Evolutionary conservation across 23 tunicate genomes (phyloP).

Genomic region (Phallusia fumigata): DNA sequence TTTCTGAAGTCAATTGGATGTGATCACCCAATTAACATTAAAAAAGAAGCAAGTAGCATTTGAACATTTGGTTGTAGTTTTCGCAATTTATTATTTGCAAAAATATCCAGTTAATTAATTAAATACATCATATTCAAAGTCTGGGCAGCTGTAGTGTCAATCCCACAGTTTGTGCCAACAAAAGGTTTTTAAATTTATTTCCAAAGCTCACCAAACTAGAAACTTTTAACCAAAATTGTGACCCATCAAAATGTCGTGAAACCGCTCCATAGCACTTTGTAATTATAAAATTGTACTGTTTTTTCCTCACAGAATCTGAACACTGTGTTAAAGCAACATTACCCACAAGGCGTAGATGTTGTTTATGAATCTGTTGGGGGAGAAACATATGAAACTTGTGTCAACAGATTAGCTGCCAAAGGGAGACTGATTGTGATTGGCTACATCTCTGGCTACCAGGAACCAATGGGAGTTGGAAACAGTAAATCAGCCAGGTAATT

Average conservation of each 20-base stretch:
- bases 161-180: no score
- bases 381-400: conserved; percentile 71
- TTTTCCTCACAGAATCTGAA: conserved; percentile 45
- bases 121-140: no score
- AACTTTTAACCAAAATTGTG: no score
- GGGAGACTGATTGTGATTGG: conserved; percentile 92
- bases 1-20: conserved; percentile 95
- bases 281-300: no score
- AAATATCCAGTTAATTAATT: no score
- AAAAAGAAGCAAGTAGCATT: conserved; percentile 42
- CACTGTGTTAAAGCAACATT: conserved; percentile 40
- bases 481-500: conserved; percentile 68
- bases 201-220: no score
- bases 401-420: conserved; percentile 68
- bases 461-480: conserved; percentile 70
- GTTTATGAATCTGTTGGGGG: conserved; percentile 98
- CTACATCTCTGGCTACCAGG: conserved; percentile 88
- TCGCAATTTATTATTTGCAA: no score
- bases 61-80: no score
- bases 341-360: conserved; percentile 85
- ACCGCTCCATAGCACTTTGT: no score
- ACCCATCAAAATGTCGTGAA: no score
- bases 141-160: no score
- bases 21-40: conserved; percentile 74
- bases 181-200: no score